Conservation (phyloP, 2,797 vertebrate species). For the Sternotherus odoratus region DNA sequence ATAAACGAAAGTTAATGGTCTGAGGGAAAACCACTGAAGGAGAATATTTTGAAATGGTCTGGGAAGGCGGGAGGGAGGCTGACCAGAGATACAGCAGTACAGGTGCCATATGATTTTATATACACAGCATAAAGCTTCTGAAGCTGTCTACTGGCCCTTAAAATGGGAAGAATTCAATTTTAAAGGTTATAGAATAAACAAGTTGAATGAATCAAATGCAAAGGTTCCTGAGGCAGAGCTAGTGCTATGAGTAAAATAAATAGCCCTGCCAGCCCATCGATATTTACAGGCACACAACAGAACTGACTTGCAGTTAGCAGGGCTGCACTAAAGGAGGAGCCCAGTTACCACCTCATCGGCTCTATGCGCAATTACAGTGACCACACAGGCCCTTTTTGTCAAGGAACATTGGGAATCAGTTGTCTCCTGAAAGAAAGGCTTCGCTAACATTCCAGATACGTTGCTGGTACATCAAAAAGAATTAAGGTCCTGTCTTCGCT, state of each 20-base stretch:
- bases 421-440: background rate
- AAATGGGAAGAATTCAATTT: background rate
- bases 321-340: background rate
- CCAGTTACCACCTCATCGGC: background rate
- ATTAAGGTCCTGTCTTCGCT: constrained; percentile 61
- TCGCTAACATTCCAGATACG: background rate
- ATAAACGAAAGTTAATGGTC: constrained; percentile 61
- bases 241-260: constrained; percentile 46
- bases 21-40: constrained; percentile 57
- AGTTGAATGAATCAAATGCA: constrained; percentile 39
- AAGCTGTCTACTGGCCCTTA: constrained; percentile 7
- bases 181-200: constrained; percentile 8
- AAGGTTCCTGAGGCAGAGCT: constrained; percentile 55
- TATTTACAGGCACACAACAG: constrained; percentile 33
- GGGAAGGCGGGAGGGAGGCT: background rate
- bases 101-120: constrained; percentile 25
- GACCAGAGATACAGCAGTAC: constrained; percentile 33
- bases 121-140: background rate
- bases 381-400: background rate
- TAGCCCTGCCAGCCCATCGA: background rate
- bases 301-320: background rate
- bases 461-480: constrained; percentile 45
- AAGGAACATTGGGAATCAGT: background rate
- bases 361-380: background rate
- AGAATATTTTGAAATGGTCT: constrained; percentile 55